phyloP scores from a whole-genome alignment of 2,113 vertebrate genomes.

The Varanus salvator region DNA sequence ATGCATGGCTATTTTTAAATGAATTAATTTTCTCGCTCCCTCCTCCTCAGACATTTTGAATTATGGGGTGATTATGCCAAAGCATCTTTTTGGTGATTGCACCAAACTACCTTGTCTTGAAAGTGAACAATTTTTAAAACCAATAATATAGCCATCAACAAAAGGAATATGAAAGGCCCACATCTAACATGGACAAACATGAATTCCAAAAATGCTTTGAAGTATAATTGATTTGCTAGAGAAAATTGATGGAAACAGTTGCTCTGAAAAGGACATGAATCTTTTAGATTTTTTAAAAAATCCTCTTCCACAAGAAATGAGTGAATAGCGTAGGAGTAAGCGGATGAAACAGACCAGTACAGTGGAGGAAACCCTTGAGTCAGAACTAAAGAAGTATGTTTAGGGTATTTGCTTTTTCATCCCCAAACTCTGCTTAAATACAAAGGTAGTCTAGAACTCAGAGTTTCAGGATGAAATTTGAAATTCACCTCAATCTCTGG shows the following conservation, averaged over 20 bases:
- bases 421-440: conserved; percentile 27
- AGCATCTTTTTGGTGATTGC: conserved; percentile 17
- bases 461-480: neutral
- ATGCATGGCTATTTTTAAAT: neutral
- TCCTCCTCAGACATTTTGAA: conserved; percentile 13
- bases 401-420: conserved; percentile 49
- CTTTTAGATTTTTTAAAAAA: conserved; percentile 16
- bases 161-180: conserved; percentile 37
- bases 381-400: conserved; percentile 6
- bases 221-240: neutral
- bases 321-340: neutral
- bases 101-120: conserved; percentile 16
- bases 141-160: conserved; percentile 36
- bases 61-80: conserved; percentile 10
- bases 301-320: conserved; percentile 29
- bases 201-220: conserved; percentile 31
- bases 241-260: conserved; percentile 20
- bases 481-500: conserved; percentile 34
- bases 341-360: conserved; percentile 32
- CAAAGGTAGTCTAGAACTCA: conserved; percentile 31
- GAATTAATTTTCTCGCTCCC: too few relatives aligned
- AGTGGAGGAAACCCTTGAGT: neutral
- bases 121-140: conserved; percentile 40
- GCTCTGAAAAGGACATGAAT: conserved; percentile 30
- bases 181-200: conserved; percentile 31